A percentile compares a stretch with the other conserved stretches of the same genome.
phyloP scores from a whole-genome alignment of 1,140 invertebrate species.

The Melipona quadrifasciata region DNA sequence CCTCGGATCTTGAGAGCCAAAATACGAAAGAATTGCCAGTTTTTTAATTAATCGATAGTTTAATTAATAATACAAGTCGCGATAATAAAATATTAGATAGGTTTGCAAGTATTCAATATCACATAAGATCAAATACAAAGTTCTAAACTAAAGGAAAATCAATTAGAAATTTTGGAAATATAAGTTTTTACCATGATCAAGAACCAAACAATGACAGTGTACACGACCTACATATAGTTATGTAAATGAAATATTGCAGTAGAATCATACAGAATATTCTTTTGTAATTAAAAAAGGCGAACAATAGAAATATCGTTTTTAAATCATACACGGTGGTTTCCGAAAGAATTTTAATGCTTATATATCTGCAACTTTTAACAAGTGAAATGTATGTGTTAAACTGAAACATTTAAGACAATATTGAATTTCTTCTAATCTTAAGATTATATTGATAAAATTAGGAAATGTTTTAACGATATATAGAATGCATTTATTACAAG shows the following conservation, averaged over 20 bases:
- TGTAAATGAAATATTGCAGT: conserved; percentile 4
- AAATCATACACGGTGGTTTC: background rate
- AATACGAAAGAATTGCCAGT: conserved; percentile 47
- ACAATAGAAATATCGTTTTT: conserved; percentile 4
- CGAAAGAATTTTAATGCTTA: background rate
- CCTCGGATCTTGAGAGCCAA: conserved; percentile 41
- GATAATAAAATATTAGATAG: conserved; percentile 72
- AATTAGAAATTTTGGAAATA: conserved; percentile 72
- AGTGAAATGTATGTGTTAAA: background rate
- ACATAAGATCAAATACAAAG: conserved; percentile 60
- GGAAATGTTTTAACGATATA: background rate
- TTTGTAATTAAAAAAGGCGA: conserved; percentile 26
- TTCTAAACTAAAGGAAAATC: conserved; percentile 72
- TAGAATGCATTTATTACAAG: background rate
- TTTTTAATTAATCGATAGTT: conserved; percentile 54
- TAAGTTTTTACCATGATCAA: conserved; percentile 55
- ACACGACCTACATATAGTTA: conserved; percentile 39
- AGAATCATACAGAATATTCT: conserved; percentile 17
- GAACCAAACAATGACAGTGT: conserved; percentile 13
- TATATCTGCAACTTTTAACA: background rate
- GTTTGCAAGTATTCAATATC: conserved; percentile 75
- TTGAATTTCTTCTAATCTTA: background rate
- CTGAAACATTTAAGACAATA: background rate
- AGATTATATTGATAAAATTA: background rate
- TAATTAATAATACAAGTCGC: conserved; percentile 72